Base-by-base conservation (phyloP, 2,113 vertebrate genomes). In the Anser brachyrhynchus region DNA sequence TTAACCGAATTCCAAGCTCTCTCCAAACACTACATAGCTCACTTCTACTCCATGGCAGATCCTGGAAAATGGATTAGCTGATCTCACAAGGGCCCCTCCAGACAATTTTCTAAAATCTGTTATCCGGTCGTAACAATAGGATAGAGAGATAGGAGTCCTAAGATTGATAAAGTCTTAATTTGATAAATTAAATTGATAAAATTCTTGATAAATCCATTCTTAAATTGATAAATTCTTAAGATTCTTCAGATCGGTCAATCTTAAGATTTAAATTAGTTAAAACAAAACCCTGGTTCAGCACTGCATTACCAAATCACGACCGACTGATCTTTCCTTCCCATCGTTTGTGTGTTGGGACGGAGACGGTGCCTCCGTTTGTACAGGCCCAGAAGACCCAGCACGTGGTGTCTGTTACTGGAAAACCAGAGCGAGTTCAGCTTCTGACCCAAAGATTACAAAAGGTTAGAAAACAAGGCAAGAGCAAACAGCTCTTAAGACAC, bases 41-140 rank as follows among this genome's bases (percentile, higher is more conserved):
- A 19, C 15, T n/a, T 57, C 17, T n/a, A 57, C 2, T 2, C 21
- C 61, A 52, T 29, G 72, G 79, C 18, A 61, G 58, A 26, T 14
- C 17, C 70, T 15, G 21, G 51, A 16, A 49, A 3, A 3, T 3
- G 11, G 46, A 14, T 31, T 3, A 41, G 12, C 2, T 37, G 10
- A 39, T 35, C 41, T 49, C 81, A 41, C 21, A 64, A n/a, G 6
- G 44, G 55, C 11, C 8, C 10, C 20, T 84, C 33, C 16, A 26
- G 13, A 6, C 17, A 41, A 6, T 2, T 70, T 14, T 19, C 74
- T 5, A 4, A 67, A 15, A 15, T 49, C 0, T 52, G 55, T 59
- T 58, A 51, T 49, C 26, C 25, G 25, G 0, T 7, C 76, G 2
- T 1, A 64, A 35, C 0, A 0, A 19, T 0, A 62, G 31, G 43